Percentiles rank a stretch among this genome's conserved stretches.
Conservation (phyloP, 2,888 invertebrate genomes). For the Tigriopus californicus region DNA sequence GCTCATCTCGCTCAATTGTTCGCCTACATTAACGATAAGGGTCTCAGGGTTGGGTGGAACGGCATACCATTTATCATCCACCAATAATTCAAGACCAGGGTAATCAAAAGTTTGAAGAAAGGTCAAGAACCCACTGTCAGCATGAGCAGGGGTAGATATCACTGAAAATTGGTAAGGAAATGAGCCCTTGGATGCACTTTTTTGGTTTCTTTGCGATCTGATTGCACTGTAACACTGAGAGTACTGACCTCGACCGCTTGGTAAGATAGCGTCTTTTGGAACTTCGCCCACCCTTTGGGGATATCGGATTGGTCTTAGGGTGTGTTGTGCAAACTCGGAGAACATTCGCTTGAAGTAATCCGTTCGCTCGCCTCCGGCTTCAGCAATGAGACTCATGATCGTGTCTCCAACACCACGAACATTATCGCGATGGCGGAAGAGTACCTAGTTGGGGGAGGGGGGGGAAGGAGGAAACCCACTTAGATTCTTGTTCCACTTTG, state of each 20-base stretch:
- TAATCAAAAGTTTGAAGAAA: constrained; percentile 17
- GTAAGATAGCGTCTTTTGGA: background rate
- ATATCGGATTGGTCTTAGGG: background rate
- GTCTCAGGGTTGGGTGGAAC: constrained; percentile 16
- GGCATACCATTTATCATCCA: constrained; percentile 16
- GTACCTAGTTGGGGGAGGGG: too few species aligned
- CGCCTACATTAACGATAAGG: constrained; percentile 18
- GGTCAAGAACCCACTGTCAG: constrained; percentile 18
- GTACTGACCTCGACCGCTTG: background rate
- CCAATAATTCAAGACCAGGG: constrained; percentile 18
- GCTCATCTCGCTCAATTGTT: constrained; percentile 16
- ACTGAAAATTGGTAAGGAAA: constrained; percentile 7
- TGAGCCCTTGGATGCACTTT: too few species aligned
- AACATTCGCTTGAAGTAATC: background rate
- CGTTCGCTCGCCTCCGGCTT: background rate
- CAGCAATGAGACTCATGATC: background rate
- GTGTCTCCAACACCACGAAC: background rate
- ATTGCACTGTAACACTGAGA: too few species aligned
- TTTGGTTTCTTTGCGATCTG: too few species aligned
- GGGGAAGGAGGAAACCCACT: too few species aligned
- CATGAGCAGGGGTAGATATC: constrained; percentile 15
- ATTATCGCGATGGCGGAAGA: background rate
- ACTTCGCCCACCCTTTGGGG: background rate
- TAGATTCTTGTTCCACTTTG: background rate
- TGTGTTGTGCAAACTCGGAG: background rate